A percentile compares a stretch with the other conserved stretches of the same genome.
phyloP scores from a whole-genome alignment of 2,797 vertebrate species.

The Petrocephalus sullivani region DNA sequence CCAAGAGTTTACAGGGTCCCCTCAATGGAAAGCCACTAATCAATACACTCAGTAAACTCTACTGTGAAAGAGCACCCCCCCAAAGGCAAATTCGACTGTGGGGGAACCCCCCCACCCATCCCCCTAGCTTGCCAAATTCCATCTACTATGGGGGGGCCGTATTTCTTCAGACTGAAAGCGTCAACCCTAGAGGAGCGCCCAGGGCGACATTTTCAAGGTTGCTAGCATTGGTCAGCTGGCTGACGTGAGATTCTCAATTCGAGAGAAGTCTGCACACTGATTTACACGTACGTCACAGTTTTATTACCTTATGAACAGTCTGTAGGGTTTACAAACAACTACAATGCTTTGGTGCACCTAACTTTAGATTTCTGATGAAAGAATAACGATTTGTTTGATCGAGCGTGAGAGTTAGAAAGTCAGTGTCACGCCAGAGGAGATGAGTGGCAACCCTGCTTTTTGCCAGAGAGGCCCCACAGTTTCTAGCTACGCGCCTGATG shows the following conservation, averaged over 20 bases:
- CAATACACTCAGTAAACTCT: background rate
- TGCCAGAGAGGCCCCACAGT: background rate
- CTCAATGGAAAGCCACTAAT: background rate
- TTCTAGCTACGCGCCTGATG: background rate
- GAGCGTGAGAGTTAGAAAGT: too few species aligned
- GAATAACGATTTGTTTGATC: too few species aligned
- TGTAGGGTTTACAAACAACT: too few species aligned
- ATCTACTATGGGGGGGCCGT: background rate
- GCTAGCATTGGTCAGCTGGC: too few species aligned
- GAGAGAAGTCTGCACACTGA: too few species aligned
- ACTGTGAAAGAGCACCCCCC: background rate
- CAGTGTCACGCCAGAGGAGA: too few species aligned
- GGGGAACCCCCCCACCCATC: background rate
- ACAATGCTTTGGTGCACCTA: too few species aligned
- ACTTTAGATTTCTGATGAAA: too few species aligned
- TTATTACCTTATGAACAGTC: too few species aligned
- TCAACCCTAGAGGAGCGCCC: background rate
- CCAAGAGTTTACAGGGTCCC: background rate
- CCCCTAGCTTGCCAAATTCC: background rate
- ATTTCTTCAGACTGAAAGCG: background rate
- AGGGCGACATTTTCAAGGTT: background rate
- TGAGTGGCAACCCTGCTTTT: too few species aligned
- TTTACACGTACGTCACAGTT: too few species aligned
- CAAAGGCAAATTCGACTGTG: background rate
- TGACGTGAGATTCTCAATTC: too few species aligned